These are phyloP conservation scores for Trissolcus japonicus DNA, from an alignment of 2,888 invertebrate species.

Conservation along the genomic window DNA sequence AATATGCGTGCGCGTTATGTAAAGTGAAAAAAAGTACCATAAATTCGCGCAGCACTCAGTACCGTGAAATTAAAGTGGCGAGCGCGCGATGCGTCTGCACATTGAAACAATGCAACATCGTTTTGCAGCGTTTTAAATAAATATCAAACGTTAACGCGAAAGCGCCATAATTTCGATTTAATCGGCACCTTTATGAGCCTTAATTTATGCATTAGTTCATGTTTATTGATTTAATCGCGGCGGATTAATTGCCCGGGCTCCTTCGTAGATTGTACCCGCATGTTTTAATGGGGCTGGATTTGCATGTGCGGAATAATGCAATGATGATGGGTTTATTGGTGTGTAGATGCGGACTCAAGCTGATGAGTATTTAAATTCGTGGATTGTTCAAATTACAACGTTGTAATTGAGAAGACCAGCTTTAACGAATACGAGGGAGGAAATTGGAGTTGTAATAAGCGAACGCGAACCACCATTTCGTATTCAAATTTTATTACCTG, in stretches of 20 bases:
- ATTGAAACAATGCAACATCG: conserved; percentile 43
- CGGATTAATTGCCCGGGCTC: conserved; percentile 28
- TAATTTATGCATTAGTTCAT: conserved; percentile 43
- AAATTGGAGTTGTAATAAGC: conserved; percentile 28
- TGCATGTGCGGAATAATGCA: conserved; percentile 31
- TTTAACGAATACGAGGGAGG: conserved; percentile 16
- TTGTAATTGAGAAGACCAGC: conserved; percentile 18
- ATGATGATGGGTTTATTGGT: conserved; percentile 40
- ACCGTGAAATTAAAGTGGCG: conserved; percentile 69
- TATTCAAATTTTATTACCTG: conserved; percentile 37
- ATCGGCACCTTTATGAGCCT: conserved; percentile 35
- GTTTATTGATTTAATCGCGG: conserved; percentile 52
- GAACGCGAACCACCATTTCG: conserved; percentile 1
- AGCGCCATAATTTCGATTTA: conserved; percentile 42
- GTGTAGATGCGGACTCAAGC: conserved; percentile 19
- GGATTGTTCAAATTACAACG: conserved; percentile 32
- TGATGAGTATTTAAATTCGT: conserved; percentile 48
- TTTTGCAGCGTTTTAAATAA: conserved; percentile 41
- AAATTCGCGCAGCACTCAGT: conserved; percentile 65
- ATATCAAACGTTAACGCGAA: conserved; percentile 45
- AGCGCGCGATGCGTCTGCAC: conserved; percentile 56
- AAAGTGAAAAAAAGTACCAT: conserved; percentile 60
- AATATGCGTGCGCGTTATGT: conserved; percentile 60
- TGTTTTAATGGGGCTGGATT: conserved; percentile 28
- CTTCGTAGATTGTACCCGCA: neutral